Evolutionary conservation across 2,797 vertebrate species (phyloP).

Genomic region (Selene dorsalis): DNA sequence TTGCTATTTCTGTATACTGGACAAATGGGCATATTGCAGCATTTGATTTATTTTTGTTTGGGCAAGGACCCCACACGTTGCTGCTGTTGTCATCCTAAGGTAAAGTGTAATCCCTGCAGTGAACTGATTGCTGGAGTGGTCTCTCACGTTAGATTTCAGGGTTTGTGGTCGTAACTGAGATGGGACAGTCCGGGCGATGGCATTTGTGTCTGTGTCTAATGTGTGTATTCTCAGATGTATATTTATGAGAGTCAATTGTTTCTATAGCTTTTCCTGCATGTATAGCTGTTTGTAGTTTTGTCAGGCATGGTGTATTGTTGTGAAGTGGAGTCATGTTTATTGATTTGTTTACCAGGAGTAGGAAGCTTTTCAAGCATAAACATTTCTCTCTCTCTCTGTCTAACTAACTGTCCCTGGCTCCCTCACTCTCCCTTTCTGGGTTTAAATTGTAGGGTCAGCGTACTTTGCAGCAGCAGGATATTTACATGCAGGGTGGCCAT

Average conservation of each 20-base stretch:
- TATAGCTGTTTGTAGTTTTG: conserved; percentile 6
- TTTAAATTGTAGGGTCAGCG: conserved; percentile 19
- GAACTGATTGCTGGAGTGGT: neutral
- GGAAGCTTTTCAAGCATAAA: conserved; percentile 23
- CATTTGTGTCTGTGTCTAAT: neutral
- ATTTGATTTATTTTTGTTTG: conserved; percentile 28
- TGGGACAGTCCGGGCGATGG: conserved; percentile 1
- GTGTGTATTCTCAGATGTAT: neutral
- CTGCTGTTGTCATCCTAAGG: neutral
- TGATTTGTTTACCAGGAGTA: conserved; percentile 34
- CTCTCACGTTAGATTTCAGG: neutral
- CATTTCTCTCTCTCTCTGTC: neutral
- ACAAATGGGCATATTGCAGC: conserved; percentile 18
- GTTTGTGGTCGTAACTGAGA: neutral
- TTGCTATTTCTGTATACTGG: conserved; percentile 9
- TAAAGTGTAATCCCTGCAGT: neutral
- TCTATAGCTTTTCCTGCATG: neutral
- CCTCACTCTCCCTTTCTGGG: conserved; percentile 22
- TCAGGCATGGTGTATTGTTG: neutral
- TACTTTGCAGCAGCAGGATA: conserved; percentile 32
- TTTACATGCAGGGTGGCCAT: conserved; percentile 22
- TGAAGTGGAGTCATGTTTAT: conserved; percentile 46
- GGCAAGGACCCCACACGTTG: neutral
- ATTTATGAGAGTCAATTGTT: neutral
- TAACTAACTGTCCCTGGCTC: neutral